These are phyloP conservation scores for Suricata suricatta DNA, from an alignment of 2,113 vertebrate genomes.

Conservation along the genomic window DNA sequence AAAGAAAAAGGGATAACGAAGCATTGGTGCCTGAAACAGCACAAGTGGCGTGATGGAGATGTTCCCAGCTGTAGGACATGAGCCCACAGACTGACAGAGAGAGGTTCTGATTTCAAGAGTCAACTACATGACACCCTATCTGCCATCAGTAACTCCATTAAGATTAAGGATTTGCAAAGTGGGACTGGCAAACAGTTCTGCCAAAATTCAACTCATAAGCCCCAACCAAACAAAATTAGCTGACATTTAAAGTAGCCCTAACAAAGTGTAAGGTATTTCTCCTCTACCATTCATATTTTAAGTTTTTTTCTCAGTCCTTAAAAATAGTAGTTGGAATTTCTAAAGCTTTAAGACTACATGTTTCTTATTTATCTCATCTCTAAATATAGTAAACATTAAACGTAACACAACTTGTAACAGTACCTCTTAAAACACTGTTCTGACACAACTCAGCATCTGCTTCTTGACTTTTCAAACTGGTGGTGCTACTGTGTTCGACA, in stretches of 20 bases:
- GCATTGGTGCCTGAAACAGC: background rate
- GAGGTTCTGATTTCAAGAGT: constrained; percentile 60
- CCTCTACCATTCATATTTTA: background rate
- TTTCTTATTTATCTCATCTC: background rate
- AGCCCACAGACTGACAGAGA: constrained; percentile 43
- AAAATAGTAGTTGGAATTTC: constrained; percentile 14
- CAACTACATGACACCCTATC: background rate
- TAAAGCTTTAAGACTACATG: background rate
- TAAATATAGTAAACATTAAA: constrained; percentile 22
- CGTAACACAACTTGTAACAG: background rate
- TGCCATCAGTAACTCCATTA: constrained; percentile 19
- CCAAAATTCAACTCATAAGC: background rate
- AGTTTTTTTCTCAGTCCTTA: constrained; percentile 13
- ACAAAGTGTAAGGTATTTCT: background rate
- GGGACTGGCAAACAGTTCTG: background rate
- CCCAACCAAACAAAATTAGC: background rate
- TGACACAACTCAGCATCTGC: constrained; percentile 11
- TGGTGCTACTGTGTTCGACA: background rate
- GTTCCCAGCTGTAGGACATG: constrained; percentile 52
- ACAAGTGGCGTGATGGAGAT: background rate
- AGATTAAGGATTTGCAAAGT: constrained; percentile 38
- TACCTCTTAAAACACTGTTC: constrained; percentile 1
- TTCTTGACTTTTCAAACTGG: background rate
- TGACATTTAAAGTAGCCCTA: constrained; percentile 19
- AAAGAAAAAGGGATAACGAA: background rate